Evolutionary conservation across 2,113 vertebrate species (phyloP), one percentile per base, ranked within the genome.

Genomic region (Bombycilla garrulus): DNA sequence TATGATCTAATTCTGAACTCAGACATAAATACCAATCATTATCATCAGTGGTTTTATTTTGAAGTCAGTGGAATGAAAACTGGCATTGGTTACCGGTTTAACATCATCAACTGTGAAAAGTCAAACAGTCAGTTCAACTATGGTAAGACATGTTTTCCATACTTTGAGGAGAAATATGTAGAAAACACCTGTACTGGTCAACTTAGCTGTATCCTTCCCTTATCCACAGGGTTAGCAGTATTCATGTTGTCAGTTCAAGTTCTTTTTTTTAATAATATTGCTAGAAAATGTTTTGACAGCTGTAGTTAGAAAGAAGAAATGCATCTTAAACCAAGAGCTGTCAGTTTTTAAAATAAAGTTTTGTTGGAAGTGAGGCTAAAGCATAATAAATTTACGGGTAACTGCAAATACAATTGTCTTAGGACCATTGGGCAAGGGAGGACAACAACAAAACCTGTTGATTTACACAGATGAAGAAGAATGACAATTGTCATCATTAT

Each of bases 1-100:
- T 99, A 99, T 94, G 99, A 99, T 97, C 98, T 99, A 86, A 98
- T 99, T 97, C 97, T 99, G 96, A 99, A 99, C 96, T 99, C 99
- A 2, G 99, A 99, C 97, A 99, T 99, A 98, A 99, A 99, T 96
- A 99, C 99, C 96, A 99, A 99, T 97, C 99, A 99, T 96, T 99
- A 99, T 97, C 99, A 99, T 95, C 99, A 99, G 83, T 99, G 99
- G 99, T 99, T 99, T 98, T 99, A 99, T 97, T 99, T 99, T 94
- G 99, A 99, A 98, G 99, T 99, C 96, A 99, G 99, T 93, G 98
- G 99, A 94, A 99, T 99, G 99, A 98, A 98, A 21, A 98, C 98
- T 29, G 98, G 98, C 53, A 83, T 97, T 60, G 96, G 96, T 70
- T 99, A 99, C 90, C 98, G 99, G 56, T 99, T 99, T 98, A 99